These are phyloP conservation scores for Drosophila histrio DNA, from an alignment of 2,888 invertebrate species.

Conservation along the genomic window DNA sequence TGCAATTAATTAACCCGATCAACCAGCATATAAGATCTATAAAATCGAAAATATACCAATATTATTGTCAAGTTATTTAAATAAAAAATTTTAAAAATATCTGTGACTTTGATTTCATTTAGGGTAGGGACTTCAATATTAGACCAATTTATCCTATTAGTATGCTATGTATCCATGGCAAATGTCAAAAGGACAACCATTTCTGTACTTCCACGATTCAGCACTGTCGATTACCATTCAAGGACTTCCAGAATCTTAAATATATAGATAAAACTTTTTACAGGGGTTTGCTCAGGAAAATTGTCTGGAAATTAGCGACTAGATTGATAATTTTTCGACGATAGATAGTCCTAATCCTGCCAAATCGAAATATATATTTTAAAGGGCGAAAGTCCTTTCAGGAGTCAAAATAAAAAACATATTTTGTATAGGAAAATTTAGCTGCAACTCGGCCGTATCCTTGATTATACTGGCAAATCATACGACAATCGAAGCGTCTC, in stretches of 20 bases:
- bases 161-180: too few species aligned
- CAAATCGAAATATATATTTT: not conserved
- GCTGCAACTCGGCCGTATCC: not conserved
- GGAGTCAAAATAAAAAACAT: not conserved
- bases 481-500: not conserved
- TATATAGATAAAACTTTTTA: not conserved
- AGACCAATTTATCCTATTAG: too few species aligned
- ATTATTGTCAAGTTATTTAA: conserved; percentile 79
- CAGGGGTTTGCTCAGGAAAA: not conserved
- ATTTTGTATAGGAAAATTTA: not conserved
- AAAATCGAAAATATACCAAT: conserved; percentile 45
- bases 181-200: not conserved
- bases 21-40: conserved; percentile 70
- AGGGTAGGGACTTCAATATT: too few species aligned
- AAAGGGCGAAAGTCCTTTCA: not conserved
- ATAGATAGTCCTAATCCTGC: not conserved
- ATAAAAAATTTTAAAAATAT: conserved; percentile 56
- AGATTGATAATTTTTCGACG: not conserved
- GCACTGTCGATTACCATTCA: not conserved
- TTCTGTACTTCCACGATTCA: not conserved
- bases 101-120: not conserved
- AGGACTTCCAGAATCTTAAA: not conserved
- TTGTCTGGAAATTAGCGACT: not conserved
- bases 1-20: conserved; percentile 73
- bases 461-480: not conserved